Conservation (phyloP, 2,888 invertebrate species). For the Drosophila cognata region DNA sequence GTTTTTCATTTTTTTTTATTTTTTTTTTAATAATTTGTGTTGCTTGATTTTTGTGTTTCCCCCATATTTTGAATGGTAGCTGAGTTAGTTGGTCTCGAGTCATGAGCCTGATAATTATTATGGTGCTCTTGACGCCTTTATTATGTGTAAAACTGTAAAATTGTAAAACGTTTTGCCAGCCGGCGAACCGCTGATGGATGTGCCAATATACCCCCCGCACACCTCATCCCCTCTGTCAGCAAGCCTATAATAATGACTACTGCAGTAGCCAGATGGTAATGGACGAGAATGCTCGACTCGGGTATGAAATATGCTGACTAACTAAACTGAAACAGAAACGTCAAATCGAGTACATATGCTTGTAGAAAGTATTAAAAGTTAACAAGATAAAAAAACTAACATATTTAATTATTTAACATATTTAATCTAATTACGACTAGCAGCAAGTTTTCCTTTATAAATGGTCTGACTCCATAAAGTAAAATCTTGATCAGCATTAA, state of each 20-base stretch:
- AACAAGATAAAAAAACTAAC: neutral
- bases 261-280: neutral
- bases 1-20: constrained; percentile 5
- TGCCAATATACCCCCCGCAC: constrained; percentile 47
- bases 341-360: neutral
- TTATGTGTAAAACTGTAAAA: constrained; percentile 62
- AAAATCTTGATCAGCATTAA: neutral
- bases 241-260: neutral
- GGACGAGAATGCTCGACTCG: neutral
- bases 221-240: neutral
- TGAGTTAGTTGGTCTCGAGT: constrained; percentile 33
- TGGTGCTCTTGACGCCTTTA: constrained; percentile 79
- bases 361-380: neutral
- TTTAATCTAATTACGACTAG: too few species aligned
- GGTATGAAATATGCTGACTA: neutral
- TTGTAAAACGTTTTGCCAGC: constrained; percentile 69
- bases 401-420: neutral
- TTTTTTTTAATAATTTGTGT: constrained; percentile 25
- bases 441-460: neutral
- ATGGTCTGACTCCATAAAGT: neutral
- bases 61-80: constrained; percentile 48
- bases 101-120: constrained; percentile 72
- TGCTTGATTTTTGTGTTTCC: neutral
- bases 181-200: constrained; percentile 64
- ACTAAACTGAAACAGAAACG: neutral